Evolutionary conservation across 2,888 invertebrate species (phyloP).

Genomic region (Aromia moschata): DNA sequence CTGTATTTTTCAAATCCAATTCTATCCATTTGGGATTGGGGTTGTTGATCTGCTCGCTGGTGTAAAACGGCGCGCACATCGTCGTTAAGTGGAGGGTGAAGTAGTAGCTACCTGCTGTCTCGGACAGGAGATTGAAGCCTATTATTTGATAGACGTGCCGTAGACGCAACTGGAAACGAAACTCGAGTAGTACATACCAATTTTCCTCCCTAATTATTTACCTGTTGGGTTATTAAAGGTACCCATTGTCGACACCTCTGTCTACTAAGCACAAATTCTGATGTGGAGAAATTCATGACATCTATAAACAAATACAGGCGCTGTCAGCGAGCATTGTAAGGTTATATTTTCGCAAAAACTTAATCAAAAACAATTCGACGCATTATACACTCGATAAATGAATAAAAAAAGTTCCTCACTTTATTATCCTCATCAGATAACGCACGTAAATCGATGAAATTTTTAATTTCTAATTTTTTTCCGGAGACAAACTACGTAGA

Average conservation of each 20-base stretch:
- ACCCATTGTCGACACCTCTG: slow-evolving; percentile 82
- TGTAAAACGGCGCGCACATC: slow-evolving; percentile 85
- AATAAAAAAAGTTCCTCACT: slow-evolving; percentile 1
- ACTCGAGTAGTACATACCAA: too few species aligned
- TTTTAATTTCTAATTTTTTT: neutral
- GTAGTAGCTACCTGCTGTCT: slow-evolving; percentile 72
- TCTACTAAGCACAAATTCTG: slow-evolving; percentile 66
- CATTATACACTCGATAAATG: neutral
- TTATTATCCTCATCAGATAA: slow-evolving; percentile 2
- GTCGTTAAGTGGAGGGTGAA: slow-evolving; percentile 82
- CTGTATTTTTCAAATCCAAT: slow-evolving; percentile 72
- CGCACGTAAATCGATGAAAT: neutral
- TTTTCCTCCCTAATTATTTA: too few species aligned
- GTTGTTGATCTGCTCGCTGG: slow-evolving; percentile 78
- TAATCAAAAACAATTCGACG: neutral
- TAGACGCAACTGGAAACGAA: slow-evolving; percentile 73
- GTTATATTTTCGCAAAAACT: slow-evolving; percentile 3
- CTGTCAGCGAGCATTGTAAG: neutral
- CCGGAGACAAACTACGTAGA: slow-evolving; percentile 3
- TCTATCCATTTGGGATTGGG: slow-evolving; percentile 85
- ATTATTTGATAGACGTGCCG: slow-evolving; percentile 82
- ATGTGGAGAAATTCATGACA: slow-evolving; percentile 58
- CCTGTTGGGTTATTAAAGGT: slow-evolving; percentile 85
- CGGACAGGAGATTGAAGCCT: slow-evolving; percentile 68
- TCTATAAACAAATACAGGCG: slow-evolving; percentile 41